These are phyloP conservation scores for Acanthosepion lycidas DNA, from an alignment of 2,888 invertebrate genomes.

Conservation along the genomic window DNA sequence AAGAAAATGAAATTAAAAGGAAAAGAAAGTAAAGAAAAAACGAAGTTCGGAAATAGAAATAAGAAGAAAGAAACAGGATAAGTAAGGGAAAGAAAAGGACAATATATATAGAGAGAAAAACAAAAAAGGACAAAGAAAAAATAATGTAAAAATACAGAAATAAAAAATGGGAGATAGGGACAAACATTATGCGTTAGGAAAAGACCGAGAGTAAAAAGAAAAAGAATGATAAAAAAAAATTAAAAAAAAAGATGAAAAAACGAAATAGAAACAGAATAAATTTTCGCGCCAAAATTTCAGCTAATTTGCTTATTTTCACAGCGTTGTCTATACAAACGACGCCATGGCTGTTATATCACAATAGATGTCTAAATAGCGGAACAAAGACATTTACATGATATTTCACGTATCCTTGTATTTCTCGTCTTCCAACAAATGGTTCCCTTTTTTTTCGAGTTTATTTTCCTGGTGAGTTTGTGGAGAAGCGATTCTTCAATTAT, in stretches of 20 bases:
- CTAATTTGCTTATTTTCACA: not conserved
- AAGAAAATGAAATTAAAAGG: too few relatives aligned
- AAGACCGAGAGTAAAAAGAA: too few relatives aligned
- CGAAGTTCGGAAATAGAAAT: not conserved
- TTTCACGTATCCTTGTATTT: not conserved
- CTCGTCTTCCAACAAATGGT: not conserved
- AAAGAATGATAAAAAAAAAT: too few relatives aligned
- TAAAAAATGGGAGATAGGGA: too few relatives aligned
- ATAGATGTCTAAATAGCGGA: not conserved
- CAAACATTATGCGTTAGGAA: too few relatives aligned
- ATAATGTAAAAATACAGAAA: not conserved
- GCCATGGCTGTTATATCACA: not conserved
- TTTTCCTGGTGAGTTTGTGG: not conserved
- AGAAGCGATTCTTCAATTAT: not conserved
- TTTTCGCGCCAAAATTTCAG: too few relatives aligned
- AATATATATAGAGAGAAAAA: not conserved
- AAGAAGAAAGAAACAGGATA: not conserved
- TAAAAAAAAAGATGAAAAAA: too few relatives aligned
- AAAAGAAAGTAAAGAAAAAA: not conserved
- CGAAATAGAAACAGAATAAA: too few relatives aligned
- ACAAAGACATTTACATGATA: not conserved
- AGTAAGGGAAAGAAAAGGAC: too few relatives aligned
- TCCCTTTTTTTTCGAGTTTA: not conserved
- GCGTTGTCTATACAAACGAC: not conserved
- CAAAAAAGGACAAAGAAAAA: not conserved